Percentiles rank a stretch among this genome's conserved stretches.
phyloP scores from a whole-genome alignment of 2,797 vertebrate species.

The Muraenolepis orangiensis region DNA sequence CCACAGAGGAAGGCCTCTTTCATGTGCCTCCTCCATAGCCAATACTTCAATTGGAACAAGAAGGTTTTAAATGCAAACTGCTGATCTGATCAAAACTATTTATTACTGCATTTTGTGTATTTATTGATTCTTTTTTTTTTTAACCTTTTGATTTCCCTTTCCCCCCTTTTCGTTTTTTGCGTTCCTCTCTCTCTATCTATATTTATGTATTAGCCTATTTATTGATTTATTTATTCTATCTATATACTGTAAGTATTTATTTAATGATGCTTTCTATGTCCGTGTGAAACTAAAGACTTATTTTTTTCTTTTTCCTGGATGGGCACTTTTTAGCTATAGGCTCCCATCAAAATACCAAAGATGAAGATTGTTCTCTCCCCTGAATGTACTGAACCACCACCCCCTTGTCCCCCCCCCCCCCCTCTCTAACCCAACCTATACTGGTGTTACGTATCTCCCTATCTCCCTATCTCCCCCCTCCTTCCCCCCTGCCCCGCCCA shows the following conservation, averaged over 20 bases:
- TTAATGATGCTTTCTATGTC: slow-evolving; percentile 75
- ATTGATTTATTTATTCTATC: slow-evolving; percentile 78
- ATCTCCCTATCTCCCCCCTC: slow-evolving; percentile 29
- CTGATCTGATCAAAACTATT: slow-evolving; percentile 71
- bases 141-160: slow-evolving; percentile 55
- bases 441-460: slow-evolving; percentile 64
- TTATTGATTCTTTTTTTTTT: slow-evolving; percentile 68
- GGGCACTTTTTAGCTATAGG: slow-evolving; percentile 78
- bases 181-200: slow-evolving; percentile 48
- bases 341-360: slow-evolving; percentile 83
- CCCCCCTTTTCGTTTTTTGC: slow-evolving; percentile 15
- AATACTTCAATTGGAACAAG: slow-evolving; percentile 54
- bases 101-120: slow-evolving; percentile 74
- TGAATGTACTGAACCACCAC: slow-evolving; percentile 77
- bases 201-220: slow-evolving; percentile 72
- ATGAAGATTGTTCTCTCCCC: slow-evolving; percentile 79
- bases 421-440: slow-evolving; percentile 34
- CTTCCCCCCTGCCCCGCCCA: no score
- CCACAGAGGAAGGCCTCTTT: slow-evolving; percentile 66
- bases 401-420: slow-evolving; percentile 28
- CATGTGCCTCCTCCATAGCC: slow-evolving; percentile 67
- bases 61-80: slow-evolving; percentile 68
- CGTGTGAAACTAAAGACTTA: slow-evolving; percentile 74
- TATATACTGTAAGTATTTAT: slow-evolving; percentile 81
- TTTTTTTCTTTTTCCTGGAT: slow-evolving; percentile 77